phyloP scores from a whole-genome alignment of 2,113 vertebrate genomes.

The Malurus alboscapulatus region DNA sequence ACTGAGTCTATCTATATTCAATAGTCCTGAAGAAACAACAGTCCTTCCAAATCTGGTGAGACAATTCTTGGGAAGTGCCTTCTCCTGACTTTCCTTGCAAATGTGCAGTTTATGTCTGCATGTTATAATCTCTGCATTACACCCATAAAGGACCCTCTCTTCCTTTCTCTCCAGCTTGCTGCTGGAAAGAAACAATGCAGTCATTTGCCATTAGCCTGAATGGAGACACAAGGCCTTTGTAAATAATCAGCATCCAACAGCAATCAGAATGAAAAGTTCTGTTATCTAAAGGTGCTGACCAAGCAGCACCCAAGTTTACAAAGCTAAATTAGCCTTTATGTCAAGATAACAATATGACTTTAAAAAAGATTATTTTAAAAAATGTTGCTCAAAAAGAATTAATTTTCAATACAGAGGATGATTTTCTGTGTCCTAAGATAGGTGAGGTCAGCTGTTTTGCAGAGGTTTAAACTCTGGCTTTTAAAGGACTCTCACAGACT shows the following conservation, averaged over 20 bases:
- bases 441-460: not conserved
- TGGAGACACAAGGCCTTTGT: not conserved
- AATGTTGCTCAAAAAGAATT: not conserved
- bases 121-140: not conserved
- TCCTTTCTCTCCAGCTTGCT: not conserved
- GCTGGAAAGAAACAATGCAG: not conserved
- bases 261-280: slow-evolving; percentile 8
- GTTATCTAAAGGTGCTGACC: not conserved
- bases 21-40: not conserved
- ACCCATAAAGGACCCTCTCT: not conserved
- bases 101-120: not conserved
- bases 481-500: not conserved
- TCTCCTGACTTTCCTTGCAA: not conserved
- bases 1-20: not conserved
- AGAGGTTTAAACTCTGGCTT: not conserved
- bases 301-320: not conserved
- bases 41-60: not conserved
- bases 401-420: not conserved
- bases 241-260: slow-evolving; percentile 14
- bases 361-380: not conserved
- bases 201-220: not conserved
- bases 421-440: not conserved
- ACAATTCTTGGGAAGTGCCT: not conserved
- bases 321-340: not conserved
- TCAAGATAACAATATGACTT: not conserved